Evolutionary conservation across 1,140 invertebrate species (phyloP).

Genomic region (Papilio polyxenes): DNA sequence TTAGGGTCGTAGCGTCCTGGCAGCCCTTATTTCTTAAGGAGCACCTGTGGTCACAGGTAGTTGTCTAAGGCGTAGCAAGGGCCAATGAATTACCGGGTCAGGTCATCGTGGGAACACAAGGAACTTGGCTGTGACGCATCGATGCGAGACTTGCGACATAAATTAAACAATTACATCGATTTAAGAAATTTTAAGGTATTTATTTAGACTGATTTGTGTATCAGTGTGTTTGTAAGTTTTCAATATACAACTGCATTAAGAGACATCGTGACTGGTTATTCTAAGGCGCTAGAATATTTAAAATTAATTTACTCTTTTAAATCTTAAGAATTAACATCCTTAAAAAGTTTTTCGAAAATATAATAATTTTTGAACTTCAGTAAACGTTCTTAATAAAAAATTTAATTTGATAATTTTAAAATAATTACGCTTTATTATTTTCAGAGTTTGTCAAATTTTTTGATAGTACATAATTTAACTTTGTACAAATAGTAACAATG

Average conservation of each 20-base stretch:
- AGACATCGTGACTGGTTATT: too few species aligned
- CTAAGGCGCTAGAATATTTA: too few species aligned
- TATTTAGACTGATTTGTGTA: background rate
- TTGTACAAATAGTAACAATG: background rate
- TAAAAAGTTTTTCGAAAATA: too few species aligned
- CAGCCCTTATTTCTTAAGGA: constrained; percentile 71
- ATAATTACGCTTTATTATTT: too few species aligned
- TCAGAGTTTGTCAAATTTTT: too few species aligned
- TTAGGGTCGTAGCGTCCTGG: background rate
- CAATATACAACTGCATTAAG: too few species aligned
- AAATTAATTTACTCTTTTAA: too few species aligned
- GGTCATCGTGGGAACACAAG: constrained; percentile 73
- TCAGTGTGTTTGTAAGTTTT: too few species aligned
- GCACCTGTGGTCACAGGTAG: constrained; percentile 75
- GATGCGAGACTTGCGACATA: constrained; percentile 34
- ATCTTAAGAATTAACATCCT: too few species aligned
- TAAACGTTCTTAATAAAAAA: too few species aligned
- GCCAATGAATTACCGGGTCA: constrained; percentile 75
- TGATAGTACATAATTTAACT: background rate
- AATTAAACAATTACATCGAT: constrained; percentile 27
- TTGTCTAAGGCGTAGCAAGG: constrained; percentile 58
- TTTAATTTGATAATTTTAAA: too few species aligned
- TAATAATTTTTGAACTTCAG: too few species aligned
- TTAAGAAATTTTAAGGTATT: background rate
- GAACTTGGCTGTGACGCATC: constrained; percentile 48